Evolutionary conservation across 2,888 invertebrate species (phyloP), one percentile per base, ranked within the genome.

Genomic region (Habroteleia sp.): DNA sequence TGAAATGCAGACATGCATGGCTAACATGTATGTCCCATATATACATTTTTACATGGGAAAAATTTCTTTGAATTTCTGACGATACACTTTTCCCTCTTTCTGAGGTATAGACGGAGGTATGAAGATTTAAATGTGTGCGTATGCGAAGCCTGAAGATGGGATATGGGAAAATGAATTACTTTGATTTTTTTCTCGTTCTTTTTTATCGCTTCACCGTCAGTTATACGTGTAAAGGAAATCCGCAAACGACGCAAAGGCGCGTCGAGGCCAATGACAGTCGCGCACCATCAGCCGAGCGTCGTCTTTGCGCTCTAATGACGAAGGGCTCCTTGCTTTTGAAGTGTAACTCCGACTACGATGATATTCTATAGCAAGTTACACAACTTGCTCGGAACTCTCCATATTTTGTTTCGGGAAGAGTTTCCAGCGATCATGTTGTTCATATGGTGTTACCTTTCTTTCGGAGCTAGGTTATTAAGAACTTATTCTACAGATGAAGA

Each of bases 201-300:
- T 10, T 35, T 50, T 25, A 14, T 46, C n/a, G n/a, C n/a, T n/a
- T n/a, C n/a, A n/a, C n/a, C n/a, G n/a, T 33, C 11, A 33, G 2
- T 11, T 13, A 3, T 35, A 5, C 13, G 25, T 8, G 8, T 10
- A 35, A 35, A 35, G 35, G 23, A 39, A 29, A 39, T 35, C 16
- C 11, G 17, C 3, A 17, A 17, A 13, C 17, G 3, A 42, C 1
- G 13, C 6, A 29, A 20, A 54, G 50, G 35, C 8, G 35, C 29
- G 27, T 44, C 13, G 52, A 69, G 69, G 69, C 60, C 60, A 69
- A 50, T 60, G 69, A 42, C 69, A 69, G 69, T 68, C 35, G 68
- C 50, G 50, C 69, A 60, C 60, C 42, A 69, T 58, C 42, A 14
- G 8, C 37, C 46, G 58, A 68, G 48, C 58, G 33, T 65, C 16